Base-by-base conservation (phyloP, 2,797 vertebrate species). In the Echeneis naucrates region DNA sequence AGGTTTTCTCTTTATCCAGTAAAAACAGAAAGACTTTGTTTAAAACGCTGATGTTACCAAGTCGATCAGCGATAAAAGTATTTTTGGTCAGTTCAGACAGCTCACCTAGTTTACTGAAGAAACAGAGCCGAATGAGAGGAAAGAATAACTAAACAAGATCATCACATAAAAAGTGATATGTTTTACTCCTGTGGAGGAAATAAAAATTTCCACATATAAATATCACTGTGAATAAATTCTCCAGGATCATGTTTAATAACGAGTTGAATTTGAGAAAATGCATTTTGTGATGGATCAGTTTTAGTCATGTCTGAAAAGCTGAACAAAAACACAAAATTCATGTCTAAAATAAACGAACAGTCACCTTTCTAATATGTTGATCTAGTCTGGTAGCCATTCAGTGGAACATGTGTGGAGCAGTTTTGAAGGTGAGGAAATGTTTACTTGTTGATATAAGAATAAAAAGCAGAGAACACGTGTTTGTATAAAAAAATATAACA, bases 401-500 rank as follows among this genome's bases (percentile, higher is more conserved):
- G 38, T 40, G 32, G n/a, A 13, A 10, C 14, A 9, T 11, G 11
- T 24, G 17, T 5, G 1, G 14, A 38, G 19, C 26, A 11, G 6
- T 13, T 54, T 50, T 16, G n/a, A 33, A 33, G 35, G 14, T 32
- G 11, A n/a, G 44, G 48, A 19, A n/a, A 54, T 44, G 11, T 16
- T 11, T 2, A 26, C 19, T 4, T 35, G 2, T 14, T 9, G 5
- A 32, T 40, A 9, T 32, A 5, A 51, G 26, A 68, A 19, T 0
- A 33, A 2, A 55, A 57, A 21, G 77, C 56, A 69, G 6, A 77
- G 42, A 67, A 58, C 17, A 75, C 75, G 48, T 80, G 21, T 96
- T 96, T 97, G 92, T 99, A 98, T 96, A 97, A 98, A 99, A n/a
- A 98, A 91, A 99, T 98, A 99, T 96, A 98, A 95, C 94, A 96